phyloP scores from a whole-genome alignment of 2,113 vertebrate genomes.

The Corythoichthys intestinalis region DNA sequence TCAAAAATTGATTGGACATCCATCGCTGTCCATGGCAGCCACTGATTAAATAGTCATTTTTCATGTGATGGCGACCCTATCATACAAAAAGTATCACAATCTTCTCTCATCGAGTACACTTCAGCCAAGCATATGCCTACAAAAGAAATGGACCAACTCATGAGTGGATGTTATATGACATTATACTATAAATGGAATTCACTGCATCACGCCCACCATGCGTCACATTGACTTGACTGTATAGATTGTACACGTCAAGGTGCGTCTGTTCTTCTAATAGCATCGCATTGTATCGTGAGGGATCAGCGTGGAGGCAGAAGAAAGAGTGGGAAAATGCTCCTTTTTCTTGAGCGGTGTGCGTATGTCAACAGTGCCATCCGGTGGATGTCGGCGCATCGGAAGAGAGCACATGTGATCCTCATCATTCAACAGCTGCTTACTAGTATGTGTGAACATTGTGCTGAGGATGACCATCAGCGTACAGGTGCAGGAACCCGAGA shows the following conservation, averaged over 20 bases:
- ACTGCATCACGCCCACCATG: slow-evolving; percentile 20
- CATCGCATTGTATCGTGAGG: slow-evolving; percentile 28
- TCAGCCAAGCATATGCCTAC: slow-evolving; percentile 45
- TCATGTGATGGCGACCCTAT: neutral
- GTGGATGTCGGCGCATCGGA: slow-evolving; percentile 18
- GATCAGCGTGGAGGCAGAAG: slow-evolving; percentile 23
- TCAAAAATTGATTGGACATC: too few relatives aligned
- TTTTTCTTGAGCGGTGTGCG: slow-evolving; percentile 31
- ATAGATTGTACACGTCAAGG: slow-evolving; percentile 19
- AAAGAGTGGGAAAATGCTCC: slow-evolving; percentile 26
- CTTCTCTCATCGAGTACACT: slow-evolving; percentile 55
- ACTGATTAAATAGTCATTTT: neutral
- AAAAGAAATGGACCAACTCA: slow-evolving; percentile 17
- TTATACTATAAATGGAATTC: slow-evolving; percentile 17
- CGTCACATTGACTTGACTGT: neutral
- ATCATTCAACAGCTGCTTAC: slow-evolving; percentile 2
- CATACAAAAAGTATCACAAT: slow-evolving; percentile 22
- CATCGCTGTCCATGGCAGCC: too few relatives aligned
- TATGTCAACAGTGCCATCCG: slow-evolving; percentile 67
- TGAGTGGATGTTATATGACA: neutral
- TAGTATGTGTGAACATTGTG: neutral
- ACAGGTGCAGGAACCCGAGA: neutral
- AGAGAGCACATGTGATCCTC: slow-evolving; percentile 5
- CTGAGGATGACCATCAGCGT: neutral
- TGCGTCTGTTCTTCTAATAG: slow-evolving; percentile 43